Evolutionary conservation across 1,140 invertebrate genomes (phyloP).

Genomic region (Zaprionus davidi): DNA sequence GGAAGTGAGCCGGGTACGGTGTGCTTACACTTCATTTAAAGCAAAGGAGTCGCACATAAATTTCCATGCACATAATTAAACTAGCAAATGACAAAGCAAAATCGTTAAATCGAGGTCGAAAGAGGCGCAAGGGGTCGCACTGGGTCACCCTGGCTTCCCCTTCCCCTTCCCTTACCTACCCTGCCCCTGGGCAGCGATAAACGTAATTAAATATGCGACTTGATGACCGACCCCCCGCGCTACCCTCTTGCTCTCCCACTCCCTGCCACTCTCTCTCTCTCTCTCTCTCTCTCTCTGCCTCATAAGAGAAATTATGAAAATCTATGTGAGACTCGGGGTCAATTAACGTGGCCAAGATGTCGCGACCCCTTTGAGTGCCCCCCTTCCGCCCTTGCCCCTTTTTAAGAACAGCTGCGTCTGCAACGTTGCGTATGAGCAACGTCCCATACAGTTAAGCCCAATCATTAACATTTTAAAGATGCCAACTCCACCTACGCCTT

Average conservation of each 20-base stretch:
- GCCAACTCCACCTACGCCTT: background rate
- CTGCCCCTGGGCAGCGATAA: constrained; percentile 43
- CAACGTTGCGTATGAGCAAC: constrained; percentile 60
- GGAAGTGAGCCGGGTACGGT: background rate
- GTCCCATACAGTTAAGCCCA: constrained; percentile 22
- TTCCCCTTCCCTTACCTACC: background rate
- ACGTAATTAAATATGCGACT: constrained; percentile 74
- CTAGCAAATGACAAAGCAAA: constrained; percentile 80
- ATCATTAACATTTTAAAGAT: constrained; percentile 50
- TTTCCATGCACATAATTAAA: constrained; percentile 82
- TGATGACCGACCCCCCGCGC: constrained; percentile 43
- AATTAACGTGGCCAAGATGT: constrained; percentile 58
- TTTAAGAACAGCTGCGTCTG: background rate
- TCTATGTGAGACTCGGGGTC: constrained; percentile 65
- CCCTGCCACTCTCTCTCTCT: background rate
- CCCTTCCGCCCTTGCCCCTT: background rate
- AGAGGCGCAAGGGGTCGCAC: constrained; percentile 24
- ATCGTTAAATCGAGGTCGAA: constrained; percentile 75
- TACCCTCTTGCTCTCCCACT: background rate
- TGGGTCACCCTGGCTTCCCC: background rate
- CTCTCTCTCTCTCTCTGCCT: constrained; percentile 42
- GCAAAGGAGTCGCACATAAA: constrained; percentile 81
- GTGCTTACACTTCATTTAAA: constrained; percentile 81
- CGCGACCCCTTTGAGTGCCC: background rate
- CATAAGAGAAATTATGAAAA: constrained; percentile 76